These are phyloP conservation scores for Nycticryphes semicollaris DNA, from an alignment of 2,113 vertebrate genomes.

Conservation along the genomic window DNA sequence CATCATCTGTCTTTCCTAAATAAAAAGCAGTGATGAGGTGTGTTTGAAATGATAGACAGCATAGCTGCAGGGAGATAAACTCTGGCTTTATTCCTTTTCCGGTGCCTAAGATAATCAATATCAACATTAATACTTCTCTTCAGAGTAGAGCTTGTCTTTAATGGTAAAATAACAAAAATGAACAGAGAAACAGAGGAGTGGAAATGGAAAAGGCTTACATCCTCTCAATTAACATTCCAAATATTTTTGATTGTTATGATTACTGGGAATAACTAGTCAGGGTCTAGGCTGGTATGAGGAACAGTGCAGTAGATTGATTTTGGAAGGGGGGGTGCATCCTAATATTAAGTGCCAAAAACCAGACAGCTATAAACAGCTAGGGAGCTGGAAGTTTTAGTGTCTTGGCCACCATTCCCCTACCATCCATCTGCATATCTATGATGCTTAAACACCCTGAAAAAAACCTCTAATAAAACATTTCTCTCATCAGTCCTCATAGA, in stretches of 20 bases:
- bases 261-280: neutral
- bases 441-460: neutral
- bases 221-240: neutral
- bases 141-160: neutral
- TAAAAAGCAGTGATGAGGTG: neutral
- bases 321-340: neutral
- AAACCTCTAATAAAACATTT: neutral
- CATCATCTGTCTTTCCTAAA: neutral
- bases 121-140: neutral
- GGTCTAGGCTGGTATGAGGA: neutral
- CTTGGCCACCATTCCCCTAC: neutral
- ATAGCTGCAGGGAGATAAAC: neutral
- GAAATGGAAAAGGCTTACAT: neutral
- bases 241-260: neutral
- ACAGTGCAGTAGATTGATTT: neutral
- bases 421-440: neutral
- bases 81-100: neutral
- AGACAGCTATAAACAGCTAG: neutral
- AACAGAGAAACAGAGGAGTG: neutral
- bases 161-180: neutral
- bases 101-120: neutral
- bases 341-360: neutral
- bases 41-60: neutral
- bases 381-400: neutral
- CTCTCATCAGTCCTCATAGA: conserved; percentile 35